A percentile compares a stretch with the other conserved stretches of the same genome.
Conservation (phyloP, 1,140 invertebrate genomes). For the Drosophila guanche region DNA sequence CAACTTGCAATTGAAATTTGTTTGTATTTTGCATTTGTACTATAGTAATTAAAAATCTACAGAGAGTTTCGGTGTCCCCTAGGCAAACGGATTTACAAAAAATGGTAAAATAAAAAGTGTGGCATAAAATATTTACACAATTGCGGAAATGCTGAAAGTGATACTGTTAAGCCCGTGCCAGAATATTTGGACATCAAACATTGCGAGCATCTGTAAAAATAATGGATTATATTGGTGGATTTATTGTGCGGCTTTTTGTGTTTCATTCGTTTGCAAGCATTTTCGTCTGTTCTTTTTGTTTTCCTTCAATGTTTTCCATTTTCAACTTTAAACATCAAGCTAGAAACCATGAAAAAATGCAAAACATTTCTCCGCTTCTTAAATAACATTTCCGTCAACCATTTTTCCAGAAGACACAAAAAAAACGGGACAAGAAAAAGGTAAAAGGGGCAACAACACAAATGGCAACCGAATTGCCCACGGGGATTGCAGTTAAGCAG, state of each 20-base stretch:
- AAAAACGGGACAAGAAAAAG: slow-evolving; percentile 4
- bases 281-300: background rate
- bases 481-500: slow-evolving; percentile 35
- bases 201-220: background rate
- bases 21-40: slow-evolving; percentile 48
- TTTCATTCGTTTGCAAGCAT: background rate
- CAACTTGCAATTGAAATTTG: slow-evolving; percentile 42
- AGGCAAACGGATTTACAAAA: slow-evolving; percentile 26
- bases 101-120: slow-evolving; percentile 7
- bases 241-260: no score
- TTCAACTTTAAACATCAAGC: no score
- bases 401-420: slow-evolving; percentile 7
- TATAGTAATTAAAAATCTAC: slow-evolving; percentile 60
- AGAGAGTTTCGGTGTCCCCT: background rate
- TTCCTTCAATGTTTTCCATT: no score
- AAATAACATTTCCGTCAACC: slow-evolving; percentile 10
- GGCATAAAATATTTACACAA: slow-evolving; percentile 40
- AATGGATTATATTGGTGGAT: no score
- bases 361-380: background rate
- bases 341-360: no score
- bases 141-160: slow-evolving; percentile 5
- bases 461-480: slow-evolving; percentile 38
- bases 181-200: background rate
- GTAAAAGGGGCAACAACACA: slow-evolving; percentile 24
- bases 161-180: slow-evolving; percentile 15